Base-by-base conservation (phyloP, 2,888 invertebrate species). In the Ennomos quercinarius region DNA sequence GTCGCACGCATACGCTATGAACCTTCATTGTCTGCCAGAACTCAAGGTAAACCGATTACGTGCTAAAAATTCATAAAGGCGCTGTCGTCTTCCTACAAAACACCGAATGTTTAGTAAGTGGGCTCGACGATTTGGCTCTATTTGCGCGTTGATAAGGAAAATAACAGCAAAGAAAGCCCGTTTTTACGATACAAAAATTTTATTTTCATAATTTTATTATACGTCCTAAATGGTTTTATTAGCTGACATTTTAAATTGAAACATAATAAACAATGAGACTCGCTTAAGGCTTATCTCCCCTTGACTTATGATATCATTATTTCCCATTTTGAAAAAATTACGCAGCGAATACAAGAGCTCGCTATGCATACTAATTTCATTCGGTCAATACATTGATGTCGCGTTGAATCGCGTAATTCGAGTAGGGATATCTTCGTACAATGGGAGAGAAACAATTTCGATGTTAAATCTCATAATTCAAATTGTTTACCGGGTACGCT, bases 291-390 rank as follows among this genome's bases (percentile, higher is more conserved):
- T 89, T 91, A 91, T 91, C 91, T 89, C 82, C 80, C 78, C 81
- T 83, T 86, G 87, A 89, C 88, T 86, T 86, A 87, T 86, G 86
- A 87, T 86, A 85, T 90, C 89, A 91, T 91, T 89, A 91, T 88
- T 86, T 88, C 81, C 82, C 80, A 83, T 90, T 91, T 89, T 85
- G 74, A 82, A 87, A 89, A 91, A 88, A 76, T 81, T 87, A 83
- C 81, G 77, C 80, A 83, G 85, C 77, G 81, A 88, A 89, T 90
- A 86, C 83, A 85, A 78, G 78, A 75, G 71, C 86, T 82, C 76
- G 80, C 69, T 78, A 62, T 70, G 91, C 87, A 91, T 91, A 91
- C 89, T 91, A 91, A 91, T 91, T 87, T 74, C 70, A 66, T 61
- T 82, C 74, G 84, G 86, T 86, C 89, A 89, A 89, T 89, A 88